Evolutionary conservation across 2,113 vertebrate species (phyloP), one percentile per base, ranked within the genome.

Genomic region (Anseranas semipalmata): DNA sequence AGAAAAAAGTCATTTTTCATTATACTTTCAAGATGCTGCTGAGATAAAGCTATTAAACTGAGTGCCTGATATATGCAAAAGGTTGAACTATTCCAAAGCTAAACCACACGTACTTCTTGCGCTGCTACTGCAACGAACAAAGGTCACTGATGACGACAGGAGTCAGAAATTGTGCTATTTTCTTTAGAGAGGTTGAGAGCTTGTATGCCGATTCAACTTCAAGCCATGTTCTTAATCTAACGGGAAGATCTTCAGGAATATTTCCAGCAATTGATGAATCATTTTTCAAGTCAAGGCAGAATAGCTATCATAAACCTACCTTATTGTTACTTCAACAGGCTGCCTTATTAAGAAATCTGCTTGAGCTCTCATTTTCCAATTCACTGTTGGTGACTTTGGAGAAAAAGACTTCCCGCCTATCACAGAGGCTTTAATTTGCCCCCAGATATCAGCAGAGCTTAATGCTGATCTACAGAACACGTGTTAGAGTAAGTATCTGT

Each of bases 181-280:
- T n/a, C 55, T 91, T 71, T 33, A 87, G 70, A 78, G 21, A 77
- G 55, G 27, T n/a, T 63, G 87, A 39, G 74, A 90, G 72, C 70
- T 39, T 5, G 58, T 60, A 18, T 21, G 45, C 41, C 10, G 45
- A 41, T 14, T 9, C 41, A 56, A 37, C 73, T 68, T 70, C 62
- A 52, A 85, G 72, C 27, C 45, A 11, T n/a, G 16, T 25, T 92
- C 53, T 33, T 33, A 53, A 67, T 12, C 39, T 43, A 83, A 37
- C 8, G 9, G 71, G 39, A 72, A 68, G 73, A 68, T 35, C 55
- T 81, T 56, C 71, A 77, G 95, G 73, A 95, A 58, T 48, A 82
- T 56, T 83, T 81, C 89, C 63, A 82, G 85, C 86, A 37, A 91
- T 4, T 80, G 85, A 91, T 53, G 87, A 95, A 93, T 86, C 33